Evolutionary conservation across 2,797 vertebrate genomes (phyloP).

Genomic region (Spatula clypeata): DNA sequence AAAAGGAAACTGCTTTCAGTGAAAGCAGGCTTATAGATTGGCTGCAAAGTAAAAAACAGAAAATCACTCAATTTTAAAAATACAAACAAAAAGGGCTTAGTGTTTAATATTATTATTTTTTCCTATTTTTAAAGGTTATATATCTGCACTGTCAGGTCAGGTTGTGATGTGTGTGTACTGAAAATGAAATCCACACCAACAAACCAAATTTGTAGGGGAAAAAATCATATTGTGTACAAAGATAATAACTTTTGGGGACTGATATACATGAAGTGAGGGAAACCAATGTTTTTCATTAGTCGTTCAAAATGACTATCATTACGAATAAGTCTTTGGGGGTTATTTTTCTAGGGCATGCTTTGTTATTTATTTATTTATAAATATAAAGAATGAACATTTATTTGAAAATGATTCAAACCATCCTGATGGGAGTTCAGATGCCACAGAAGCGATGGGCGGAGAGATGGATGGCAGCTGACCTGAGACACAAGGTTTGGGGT

Average conservation of each 20-base stretch:
- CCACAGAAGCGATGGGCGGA: not conserved
- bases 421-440: not conserved
- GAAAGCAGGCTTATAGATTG: not conserved
- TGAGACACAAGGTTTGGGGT: not conserved
- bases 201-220: not conserved
- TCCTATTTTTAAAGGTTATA: not conserved
- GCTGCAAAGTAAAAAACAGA: not conserved
- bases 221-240: not conserved
- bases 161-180: not conserved
- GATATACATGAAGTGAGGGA: not conserved
- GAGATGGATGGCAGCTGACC: not conserved
- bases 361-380: not conserved
- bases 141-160: not conserved
- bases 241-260: not conserved
- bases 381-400: not conserved
- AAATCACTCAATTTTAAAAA: not conserved
- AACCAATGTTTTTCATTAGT: not conserved
- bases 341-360: not conserved
- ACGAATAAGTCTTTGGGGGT: not conserved
- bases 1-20: not conserved
- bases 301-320: not conserved
- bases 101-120: not conserved
- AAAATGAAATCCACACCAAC: not conserved
- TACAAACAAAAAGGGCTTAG: fast-evolving
- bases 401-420: not conserved